Conservation (phyloP, 2,113 vertebrate genomes). For the Corynorhinus townsendii region DNA sequence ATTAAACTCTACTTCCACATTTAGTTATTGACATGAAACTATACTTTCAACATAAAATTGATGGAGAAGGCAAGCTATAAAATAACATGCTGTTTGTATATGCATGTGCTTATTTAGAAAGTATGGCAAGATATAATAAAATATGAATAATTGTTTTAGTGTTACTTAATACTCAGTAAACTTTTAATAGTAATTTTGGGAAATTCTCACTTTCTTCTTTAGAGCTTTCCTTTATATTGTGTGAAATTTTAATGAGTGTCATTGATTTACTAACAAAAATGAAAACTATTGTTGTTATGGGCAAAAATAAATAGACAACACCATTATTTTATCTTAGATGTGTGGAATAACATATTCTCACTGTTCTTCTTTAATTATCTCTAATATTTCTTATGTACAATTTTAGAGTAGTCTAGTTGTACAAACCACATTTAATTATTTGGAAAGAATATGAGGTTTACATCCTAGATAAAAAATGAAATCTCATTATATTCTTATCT, state of each 20-base stretch:
- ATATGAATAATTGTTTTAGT: not conserved
- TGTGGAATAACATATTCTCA: not conserved
- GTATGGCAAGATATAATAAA: not conserved
- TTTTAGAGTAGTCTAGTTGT: slow-evolving; percentile 7
- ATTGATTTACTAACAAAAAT: not conserved
- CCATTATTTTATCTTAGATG: not conserved
- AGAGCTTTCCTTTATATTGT: not conserved
- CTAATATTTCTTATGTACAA: not conserved
- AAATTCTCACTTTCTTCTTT: not conserved
- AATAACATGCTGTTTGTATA: not conserved
- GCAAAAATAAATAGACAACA: not conserved
- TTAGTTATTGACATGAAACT: not conserved
- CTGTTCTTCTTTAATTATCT: not conserved
- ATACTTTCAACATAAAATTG: not conserved
- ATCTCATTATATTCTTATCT: slow-evolving; percentile 31
- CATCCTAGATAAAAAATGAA: slow-evolving; percentile 6
- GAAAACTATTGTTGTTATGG: not conserved
- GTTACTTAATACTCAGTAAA: not conserved
- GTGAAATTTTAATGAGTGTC: not conserved
- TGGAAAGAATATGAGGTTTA: slow-evolving; percentile 7
- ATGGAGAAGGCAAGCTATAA: not conserved
- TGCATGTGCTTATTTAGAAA: not conserved
- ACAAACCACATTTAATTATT: not conserved
- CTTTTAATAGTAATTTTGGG: not conserved
- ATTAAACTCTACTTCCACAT: not conserved